These are phyloP conservation scores for Nyctibius grandis DNA, from an alignment of 2,797 vertebrate genomes.

Conservation along the genomic window DNA sequence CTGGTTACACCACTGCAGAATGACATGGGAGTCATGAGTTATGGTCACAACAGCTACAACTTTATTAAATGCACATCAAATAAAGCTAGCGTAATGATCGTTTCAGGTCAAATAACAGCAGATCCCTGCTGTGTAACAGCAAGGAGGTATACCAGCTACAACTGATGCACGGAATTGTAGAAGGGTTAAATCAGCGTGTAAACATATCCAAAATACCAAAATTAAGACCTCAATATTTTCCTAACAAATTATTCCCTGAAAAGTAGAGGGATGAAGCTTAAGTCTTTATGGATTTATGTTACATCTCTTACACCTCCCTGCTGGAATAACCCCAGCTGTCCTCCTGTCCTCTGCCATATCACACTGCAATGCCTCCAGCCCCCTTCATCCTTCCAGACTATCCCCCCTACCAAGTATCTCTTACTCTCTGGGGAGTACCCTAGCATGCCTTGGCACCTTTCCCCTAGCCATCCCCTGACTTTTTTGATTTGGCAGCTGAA, in stretches of 20 bases:
- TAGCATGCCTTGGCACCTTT: neutral
- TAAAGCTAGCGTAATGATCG: conserved; percentile 41
- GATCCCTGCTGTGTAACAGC: conserved; percentile 30
- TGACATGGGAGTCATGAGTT: conserved; percentile 47
- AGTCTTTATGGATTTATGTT: neutral
- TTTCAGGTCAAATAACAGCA: conserved; percentile 53
- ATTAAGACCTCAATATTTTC: neutral
- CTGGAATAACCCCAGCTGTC: neutral
- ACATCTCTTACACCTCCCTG: neutral
- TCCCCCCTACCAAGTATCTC: neutral
- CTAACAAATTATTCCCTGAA: neutral
- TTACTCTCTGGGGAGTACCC: neutral
- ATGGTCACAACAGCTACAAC: conserved; percentile 29
- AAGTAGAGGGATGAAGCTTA: neutral
- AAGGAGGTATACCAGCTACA: neutral
- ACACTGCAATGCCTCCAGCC: neutral
- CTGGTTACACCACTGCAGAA: conserved; percentile 39
- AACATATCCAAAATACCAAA: neutral
- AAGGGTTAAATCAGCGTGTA: neutral
- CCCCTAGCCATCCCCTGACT: neutral
- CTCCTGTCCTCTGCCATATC: neutral
- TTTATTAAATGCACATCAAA: conserved; percentile 63
- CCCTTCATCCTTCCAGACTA: neutral
- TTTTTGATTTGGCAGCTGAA: neutral
- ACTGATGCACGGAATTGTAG: neutral